Percentiles rank a stretch among this genome's conserved stretches.
phyloP scores from a whole-genome alignment of 2,113 vertebrate species.

The Lethenteron reissneri region DNA sequence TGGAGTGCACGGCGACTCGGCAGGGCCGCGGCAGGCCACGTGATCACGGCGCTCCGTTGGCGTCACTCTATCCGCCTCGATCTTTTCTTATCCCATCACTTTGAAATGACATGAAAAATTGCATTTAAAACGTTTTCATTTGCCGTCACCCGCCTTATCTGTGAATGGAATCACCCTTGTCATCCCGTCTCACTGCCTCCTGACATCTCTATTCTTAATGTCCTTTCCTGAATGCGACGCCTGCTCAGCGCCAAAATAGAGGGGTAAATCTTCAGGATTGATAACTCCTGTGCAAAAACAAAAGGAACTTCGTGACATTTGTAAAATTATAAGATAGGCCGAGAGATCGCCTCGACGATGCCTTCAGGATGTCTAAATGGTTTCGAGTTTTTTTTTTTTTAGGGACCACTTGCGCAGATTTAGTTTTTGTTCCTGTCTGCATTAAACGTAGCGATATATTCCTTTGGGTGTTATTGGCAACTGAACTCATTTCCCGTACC shows the following conservation, averaged over 20 bases:
- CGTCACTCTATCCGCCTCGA: background rate
- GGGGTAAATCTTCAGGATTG: background rate
- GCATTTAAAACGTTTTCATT: slow-evolving; percentile 6
- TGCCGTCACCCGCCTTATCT: background rate
- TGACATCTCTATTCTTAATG: slow-evolving; percentile 5
- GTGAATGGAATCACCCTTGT: background rate
- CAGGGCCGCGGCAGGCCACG: background rate
- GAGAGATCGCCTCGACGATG: too few relatives aligned
- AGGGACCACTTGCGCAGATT: too few relatives aligned
- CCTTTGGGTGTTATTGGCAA: too few relatives aligned
- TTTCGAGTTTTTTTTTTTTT: too few relatives aligned
- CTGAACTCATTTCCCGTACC: too few relatives aligned
- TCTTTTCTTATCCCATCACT: slow-evolving; percentile 5
- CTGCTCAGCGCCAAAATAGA: background rate
- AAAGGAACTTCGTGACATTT: slow-evolving; percentile 5
- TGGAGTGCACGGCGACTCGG: too few relatives aligned
- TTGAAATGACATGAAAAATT: slow-evolving; percentile 6
- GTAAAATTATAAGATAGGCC: background rate
- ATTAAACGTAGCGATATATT: too few relatives aligned
- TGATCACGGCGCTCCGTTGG: background rate
- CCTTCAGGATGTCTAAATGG: too few relatives aligned
- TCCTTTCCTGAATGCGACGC: background rate
- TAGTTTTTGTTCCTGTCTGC: too few relatives aligned
- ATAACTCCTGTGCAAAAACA: background rate
- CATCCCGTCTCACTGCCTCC: background rate